Evolutionary conservation across 2,888 invertebrate species (phyloP).

Genomic region (Anaspis maculata): DNA sequence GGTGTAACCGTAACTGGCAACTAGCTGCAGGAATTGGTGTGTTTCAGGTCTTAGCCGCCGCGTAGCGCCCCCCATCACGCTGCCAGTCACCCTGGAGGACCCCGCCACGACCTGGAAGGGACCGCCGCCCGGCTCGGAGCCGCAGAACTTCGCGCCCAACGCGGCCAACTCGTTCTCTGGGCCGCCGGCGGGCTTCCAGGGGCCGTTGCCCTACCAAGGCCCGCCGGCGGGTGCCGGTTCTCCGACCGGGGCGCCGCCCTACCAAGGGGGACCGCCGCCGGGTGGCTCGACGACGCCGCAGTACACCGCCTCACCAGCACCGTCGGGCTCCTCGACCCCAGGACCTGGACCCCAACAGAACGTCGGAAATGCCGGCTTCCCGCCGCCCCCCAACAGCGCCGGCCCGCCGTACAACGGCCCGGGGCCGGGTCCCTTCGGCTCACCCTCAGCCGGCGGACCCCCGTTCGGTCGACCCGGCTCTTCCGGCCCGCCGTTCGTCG

Average conservation of each 20-base stretch:
- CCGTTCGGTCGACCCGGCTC: slow-evolving; percentile 58
- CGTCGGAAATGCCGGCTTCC: slow-evolving; percentile 47
- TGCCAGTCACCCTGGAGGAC: slow-evolving; percentile 69
- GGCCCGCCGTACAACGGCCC: slow-evolving; percentile 61
- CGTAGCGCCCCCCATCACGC: slow-evolving; percentile 56
- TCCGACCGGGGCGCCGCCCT: slow-evolving; percentile 61
- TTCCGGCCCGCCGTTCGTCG: slow-evolving; percentile 63
- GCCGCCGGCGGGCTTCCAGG: slow-evolving; percentile 49
- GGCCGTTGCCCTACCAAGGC: slow-evolving; percentile 55
- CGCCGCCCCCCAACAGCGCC: slow-evolving; percentile 50
- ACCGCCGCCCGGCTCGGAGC: slow-evolving; percentile 55
- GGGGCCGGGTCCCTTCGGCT: slow-evolving; percentile 57
- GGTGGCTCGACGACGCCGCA: slow-evolving; percentile 71
- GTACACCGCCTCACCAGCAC: slow-evolving; percentile 80
- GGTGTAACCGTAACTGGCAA: slow-evolving; percentile 9
- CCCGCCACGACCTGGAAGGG: slow-evolving; percentile 73
- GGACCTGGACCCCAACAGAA: slow-evolving; percentile 50
- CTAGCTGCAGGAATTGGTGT: slow-evolving; percentile 14
- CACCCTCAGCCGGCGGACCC: slow-evolving; percentile 54
- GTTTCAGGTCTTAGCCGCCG: slow-evolving; percentile 79
- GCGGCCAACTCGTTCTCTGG: slow-evolving; percentile 54
- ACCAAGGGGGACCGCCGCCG: slow-evolving; percentile 62
- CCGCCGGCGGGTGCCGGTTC: slow-evolving; percentile 70
- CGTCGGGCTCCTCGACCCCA: slow-evolving; percentile 74
- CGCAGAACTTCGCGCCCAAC: slow-evolving; percentile 57